Conservation (phyloP, 1,140 invertebrate species). For the Protaetia brevitarsis region DNA sequence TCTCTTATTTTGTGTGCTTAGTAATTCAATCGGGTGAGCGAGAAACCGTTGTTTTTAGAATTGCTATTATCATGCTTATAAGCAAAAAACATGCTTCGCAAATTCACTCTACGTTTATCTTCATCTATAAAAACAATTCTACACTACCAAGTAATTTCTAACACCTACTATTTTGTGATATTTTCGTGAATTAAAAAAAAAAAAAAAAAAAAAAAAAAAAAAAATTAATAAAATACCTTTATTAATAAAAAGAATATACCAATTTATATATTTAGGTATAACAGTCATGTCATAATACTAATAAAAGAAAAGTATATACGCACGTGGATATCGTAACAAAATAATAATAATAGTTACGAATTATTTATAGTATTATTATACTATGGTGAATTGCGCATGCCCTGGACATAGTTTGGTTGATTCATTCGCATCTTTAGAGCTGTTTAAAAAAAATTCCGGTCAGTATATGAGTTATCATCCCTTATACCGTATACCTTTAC, state of each 20-base stretch:
- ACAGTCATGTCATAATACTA: neutral
- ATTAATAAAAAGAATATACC: conserved; percentile 12
- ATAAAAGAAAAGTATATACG: neutral
- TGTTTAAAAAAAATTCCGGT: conserved; percentile 36
- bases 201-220: neutral
- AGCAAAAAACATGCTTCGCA: too few relatives aligned
- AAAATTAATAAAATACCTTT: neutral
- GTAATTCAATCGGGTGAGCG: too few relatives aligned
- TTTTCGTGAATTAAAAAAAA: neutral
- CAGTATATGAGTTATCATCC: conserved; percentile 1
- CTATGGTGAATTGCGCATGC: conserved; percentile 34
- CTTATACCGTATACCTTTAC: too few relatives aligned
- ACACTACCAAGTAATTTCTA: neutral
- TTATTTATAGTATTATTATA: conserved; percentile 34
- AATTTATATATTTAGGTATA: neutral
- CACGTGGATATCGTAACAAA: conserved; percentile 28
- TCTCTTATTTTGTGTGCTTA: too few relatives aligned
- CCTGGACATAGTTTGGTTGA: conserved; percentile 38
- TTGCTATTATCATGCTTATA: too few relatives aligned
- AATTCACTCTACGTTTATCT: too few relatives aligned
- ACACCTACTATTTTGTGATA: neutral
- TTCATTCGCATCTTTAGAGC: conserved; percentile 38
- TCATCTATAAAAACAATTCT: neutral
- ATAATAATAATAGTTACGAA: conserved; percentile 34
- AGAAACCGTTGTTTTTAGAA: too few relatives aligned